Evolutionary conservation across 2,888 invertebrate species (phyloP), one percentile per base, ranked within the genome.

Genomic region (Drosophila stalkeri): DNA sequence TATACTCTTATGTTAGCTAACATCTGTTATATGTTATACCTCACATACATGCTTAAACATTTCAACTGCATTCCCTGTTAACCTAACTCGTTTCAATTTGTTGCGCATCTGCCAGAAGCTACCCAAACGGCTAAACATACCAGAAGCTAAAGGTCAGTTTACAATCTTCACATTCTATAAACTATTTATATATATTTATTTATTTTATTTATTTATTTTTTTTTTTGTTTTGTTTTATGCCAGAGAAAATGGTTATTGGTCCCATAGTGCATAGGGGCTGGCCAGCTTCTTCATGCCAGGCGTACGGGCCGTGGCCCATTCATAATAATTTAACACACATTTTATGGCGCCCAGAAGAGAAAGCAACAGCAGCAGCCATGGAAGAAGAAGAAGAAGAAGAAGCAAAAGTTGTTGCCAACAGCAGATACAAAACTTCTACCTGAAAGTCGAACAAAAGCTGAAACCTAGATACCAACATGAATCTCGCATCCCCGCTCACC

Each of bases 301-400:
- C 27, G 33, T 51, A 39, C 44, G 64, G 3, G 44, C 56, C 46
- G 37, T 20, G 44, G 41, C 47, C 65, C 76, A 76, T 79, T 80
- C 71, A 80, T 72, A 80, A 74, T 73, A 76, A 79, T 79, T 79
- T 79, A 72, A 61, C 61, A 74, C 35, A 77, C 64, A 77, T 70
- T 73, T 66, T 55, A 51, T 51, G 62, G 27, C 35, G 23, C 55
- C 54, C 46, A 27, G 20, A 37, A 67, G 65, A 37, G 49, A 49
- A 49, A 49, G 31, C 31, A 47, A 16, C 16, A 31, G 31, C 31
- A 51, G 33, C 11, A 33, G 33, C 11, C n/a, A 2, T 0, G 12
- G 18, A 3, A 52, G 51, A 7, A 51, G 6, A 0, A 18, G 18
- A 3, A 52, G 51, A 7, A 51, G 51, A 37, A 37, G 54, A 37